Base-by-base conservation (phyloP, 2,113 vertebrate genomes). In the Paratilapia polleni region DNA sequence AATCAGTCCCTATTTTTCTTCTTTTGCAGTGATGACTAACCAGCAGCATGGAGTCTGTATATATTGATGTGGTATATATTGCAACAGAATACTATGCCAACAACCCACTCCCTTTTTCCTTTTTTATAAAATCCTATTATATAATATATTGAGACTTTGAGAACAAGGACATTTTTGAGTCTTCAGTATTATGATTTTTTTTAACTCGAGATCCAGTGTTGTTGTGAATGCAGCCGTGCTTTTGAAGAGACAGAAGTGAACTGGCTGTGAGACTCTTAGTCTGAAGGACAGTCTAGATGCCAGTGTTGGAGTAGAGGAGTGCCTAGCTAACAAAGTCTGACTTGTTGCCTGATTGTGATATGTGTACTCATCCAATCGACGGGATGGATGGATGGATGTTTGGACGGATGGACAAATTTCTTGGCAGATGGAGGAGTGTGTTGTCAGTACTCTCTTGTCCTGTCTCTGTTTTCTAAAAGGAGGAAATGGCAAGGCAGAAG, bases 21-120 rank as follows among this genome's bases (percentile, higher is more conserved):
- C 83, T 96, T 89, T 97, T 97, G 87, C 97, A 99, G 98, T 99
- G 97, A 99, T 95, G 91, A 93, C 94, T 96, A 95, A 96, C 94
- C 94, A 89, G 92, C 94, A 94, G 95, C 96, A 95, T 95, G 95
- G 88, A 88, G 82, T 96, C 92, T 98, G 97, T 97, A 97, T 93
- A 97, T 97, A 97, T 94, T 96, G 92, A 92, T 96, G 95, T 96
- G 96, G 96, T 95, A 95, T 97, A 97, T 97, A 96, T 97, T 96
- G 95, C 92, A 94, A 86, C 85, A 95, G 92, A 94, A 90, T 91
- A 95, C 89, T 93, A 93, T 90, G 82, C 88, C 90, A 82, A 88
- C 88, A 87, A 54, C 84, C 80, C 60, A 89, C 93, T 88, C 92
- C 93, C 85, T 95, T 64, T 95, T 96, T 95, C 95, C 94, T 94